A percentile compares a stretch with the other conserved stretches of the same genome.
Evolutionary conservation across 2,113 vertebrate genomes (phyloP).

Genomic region (Aldabrachelys gigantea): DNA sequence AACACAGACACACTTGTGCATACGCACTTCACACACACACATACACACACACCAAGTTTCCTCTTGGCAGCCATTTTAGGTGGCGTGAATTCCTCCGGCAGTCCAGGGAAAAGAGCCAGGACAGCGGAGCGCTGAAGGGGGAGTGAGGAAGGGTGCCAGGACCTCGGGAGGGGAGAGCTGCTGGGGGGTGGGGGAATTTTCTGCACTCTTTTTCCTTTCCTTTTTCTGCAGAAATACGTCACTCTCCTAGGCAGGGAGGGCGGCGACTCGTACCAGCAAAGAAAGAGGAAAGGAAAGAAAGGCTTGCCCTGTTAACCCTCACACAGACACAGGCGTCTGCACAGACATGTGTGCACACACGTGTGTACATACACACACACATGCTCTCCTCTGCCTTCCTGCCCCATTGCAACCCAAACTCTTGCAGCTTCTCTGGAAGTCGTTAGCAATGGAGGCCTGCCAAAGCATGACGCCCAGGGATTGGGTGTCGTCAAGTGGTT

Average conservation of each 20-base stretch:
- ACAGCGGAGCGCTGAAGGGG: not conserved
- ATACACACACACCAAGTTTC: not conserved
- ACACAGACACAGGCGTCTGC: not conserved
- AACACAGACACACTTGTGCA: rapidly evolving
- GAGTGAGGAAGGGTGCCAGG: not conserved
- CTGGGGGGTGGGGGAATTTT: not conserved
- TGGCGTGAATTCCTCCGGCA: slow-evolving; percentile 30
- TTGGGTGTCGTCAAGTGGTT: not conserved
- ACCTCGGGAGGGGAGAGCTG: not conserved
- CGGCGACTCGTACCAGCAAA: not conserved
- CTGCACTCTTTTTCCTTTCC: not conserved
- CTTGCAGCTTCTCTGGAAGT: slow-evolving; percentile 35
- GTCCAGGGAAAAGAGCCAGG: not conserved
- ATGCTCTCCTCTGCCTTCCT: slow-evolving; percentile 14
- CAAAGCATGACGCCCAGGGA: not conserved
- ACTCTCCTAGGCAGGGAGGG: not conserved
- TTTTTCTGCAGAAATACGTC: not conserved
- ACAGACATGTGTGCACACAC: not conserved
- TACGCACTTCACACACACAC: not conserved
- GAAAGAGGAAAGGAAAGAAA: not conserved
- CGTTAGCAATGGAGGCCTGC: slow-evolving; percentile 32
- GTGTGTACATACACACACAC: too few species aligned
- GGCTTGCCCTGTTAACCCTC: not conserved
- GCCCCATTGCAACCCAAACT: slow-evolving; percentile 45
- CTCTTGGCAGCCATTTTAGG: slow-evolving; percentile 78